Conservation (phyloP, 2,113 vertebrate species). For the Rutilus rutilus region DNA sequence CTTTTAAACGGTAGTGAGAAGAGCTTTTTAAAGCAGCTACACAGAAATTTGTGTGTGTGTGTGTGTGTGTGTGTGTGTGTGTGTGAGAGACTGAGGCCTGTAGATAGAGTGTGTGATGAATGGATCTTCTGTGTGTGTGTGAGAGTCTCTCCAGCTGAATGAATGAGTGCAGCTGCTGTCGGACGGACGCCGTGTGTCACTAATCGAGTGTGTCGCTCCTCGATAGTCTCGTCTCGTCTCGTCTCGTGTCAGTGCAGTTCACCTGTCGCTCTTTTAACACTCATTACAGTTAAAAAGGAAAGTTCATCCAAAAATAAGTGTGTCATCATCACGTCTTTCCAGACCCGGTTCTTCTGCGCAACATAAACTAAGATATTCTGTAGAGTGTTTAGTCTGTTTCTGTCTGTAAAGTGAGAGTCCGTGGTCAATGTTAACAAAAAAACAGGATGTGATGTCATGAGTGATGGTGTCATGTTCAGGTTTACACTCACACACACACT, state of each 20-base stretch:
- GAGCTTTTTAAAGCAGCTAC: too few species aligned
- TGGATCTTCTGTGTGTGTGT: too few species aligned
- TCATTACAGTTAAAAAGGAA: not conserved
- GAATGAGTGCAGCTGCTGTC: conserved; percentile 6
- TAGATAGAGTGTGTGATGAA: too few species aligned
- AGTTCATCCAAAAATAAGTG: not conserved
- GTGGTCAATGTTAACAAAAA: not conserved
- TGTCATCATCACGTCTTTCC: not conserved
- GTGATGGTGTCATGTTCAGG: too few species aligned
- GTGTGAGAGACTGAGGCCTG: too few species aligned
- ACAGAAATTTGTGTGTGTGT: too few species aligned
- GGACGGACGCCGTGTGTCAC: not conserved
- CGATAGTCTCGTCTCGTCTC: not conserved
- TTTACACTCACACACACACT: too few species aligned
- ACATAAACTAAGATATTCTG: not conserved
- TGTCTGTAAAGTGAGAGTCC: not conserved
- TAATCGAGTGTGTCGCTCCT: not conserved
- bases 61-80: too few species aligned
- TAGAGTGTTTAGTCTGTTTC: not conserved
- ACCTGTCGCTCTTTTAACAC: not conserved
- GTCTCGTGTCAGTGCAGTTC: not conserved
- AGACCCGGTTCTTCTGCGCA: not conserved
- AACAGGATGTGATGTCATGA: not conserved
- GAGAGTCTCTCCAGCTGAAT: not conserved
- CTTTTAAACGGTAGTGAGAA: too few species aligned